Base-by-base conservation (phyloP, 1,140 invertebrate species). In the Sogatella furcifera region DNA sequence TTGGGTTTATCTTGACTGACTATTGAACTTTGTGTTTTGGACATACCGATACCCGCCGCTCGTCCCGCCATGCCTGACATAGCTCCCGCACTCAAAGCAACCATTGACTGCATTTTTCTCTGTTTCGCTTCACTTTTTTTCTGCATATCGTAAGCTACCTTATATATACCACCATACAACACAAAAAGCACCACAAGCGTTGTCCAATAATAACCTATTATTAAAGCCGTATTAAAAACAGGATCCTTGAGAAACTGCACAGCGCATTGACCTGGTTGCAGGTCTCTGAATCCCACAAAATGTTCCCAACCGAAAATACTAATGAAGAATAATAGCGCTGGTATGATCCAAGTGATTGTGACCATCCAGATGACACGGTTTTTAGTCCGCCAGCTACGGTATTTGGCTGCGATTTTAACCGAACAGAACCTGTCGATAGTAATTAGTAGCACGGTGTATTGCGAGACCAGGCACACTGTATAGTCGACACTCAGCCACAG, bases 271-370 rank as follows among this genome's bases (percentile, higher is more conserved):
- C 89, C 89, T 0, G 90, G 87, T 61, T 83, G 76, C 17, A 97
- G 76, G 68, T 96, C 91, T 59, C 94, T 77, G 68, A 89, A 89
- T 2, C 95, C 96, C 34, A 95, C 87, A 69, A 98, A 98, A 71
- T 95, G 92, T 72, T 98, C 95, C 95, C 97, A 99, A 28, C 96
- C 97, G 70, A 99, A 97, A 64, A 99, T 98, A 57, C 92, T 95
- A 57, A 95, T 95, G 73, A 99, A 99, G 74, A 99, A 99, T 4
- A 99, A 77, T 14, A 97, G 74, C 1, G 92, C 89, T 5, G 97
- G 97, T 60, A 99, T 89, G 34, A 98, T 92, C 97, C 97, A 99
- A 0, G 95, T 99, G 13, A 99, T 95, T 3, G 89, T 84, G 0
- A 97, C 88, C 83, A 97, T 95, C 80, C 88, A 92, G 41, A 94